These are phyloP conservation scores for Todus mexicanus DNA, from an alignment of 2,797 vertebrate genomes.

Conservation along the genomic window DNA sequence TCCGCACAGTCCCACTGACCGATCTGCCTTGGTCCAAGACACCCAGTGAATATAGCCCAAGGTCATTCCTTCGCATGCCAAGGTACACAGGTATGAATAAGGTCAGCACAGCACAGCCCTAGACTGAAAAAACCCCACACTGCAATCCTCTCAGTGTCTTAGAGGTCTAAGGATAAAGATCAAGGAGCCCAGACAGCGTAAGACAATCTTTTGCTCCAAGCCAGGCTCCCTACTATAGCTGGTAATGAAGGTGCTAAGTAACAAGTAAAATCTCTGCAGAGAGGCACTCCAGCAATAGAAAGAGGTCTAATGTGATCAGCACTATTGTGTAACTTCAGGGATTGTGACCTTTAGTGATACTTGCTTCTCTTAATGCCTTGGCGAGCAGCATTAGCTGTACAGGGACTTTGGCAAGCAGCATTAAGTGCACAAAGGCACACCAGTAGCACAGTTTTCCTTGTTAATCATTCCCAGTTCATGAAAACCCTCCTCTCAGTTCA, in stretches of 20 bases:
- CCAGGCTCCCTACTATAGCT: background rate
- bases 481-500: background rate
- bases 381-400: background rate
- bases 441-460: background rate
- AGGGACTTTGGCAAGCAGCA: background rate
- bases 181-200: background rate
- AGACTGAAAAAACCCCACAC: background rate
- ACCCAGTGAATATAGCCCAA: background rate
- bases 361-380: background rate
- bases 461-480: background rate
- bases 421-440: background rate
- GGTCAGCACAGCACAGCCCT: background rate
- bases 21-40: background rate
- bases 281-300: background rate
- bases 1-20: background rate
- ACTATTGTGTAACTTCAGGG: background rate
- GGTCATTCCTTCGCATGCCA: background rate
- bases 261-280: background rate
- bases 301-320: background rate
- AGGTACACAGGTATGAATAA: background rate
- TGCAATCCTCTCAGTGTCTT: conserved; percentile 54
- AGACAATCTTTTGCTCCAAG: background rate
- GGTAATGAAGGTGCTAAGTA: background rate
- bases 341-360: background rate
- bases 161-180: conserved; percentile 49